Conservation (phyloP, 2,888 invertebrate genomes). For the Nebria brevicollis region DNA sequence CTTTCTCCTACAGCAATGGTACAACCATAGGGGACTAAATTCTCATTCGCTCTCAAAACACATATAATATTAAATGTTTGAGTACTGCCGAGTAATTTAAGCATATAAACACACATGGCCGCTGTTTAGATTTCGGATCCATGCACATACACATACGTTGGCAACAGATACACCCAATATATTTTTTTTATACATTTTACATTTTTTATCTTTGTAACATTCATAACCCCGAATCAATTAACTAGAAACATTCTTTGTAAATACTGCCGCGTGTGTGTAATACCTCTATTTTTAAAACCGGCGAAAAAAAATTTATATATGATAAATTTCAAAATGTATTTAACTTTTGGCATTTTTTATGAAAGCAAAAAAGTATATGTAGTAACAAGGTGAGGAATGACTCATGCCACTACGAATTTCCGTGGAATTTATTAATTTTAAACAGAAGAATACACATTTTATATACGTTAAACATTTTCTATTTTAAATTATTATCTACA, state of each 20-base stretch:
- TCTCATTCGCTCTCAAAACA: too few species aligned
- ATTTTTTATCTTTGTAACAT: neutral
- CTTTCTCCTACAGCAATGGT: too few species aligned
- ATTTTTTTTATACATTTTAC: neutral
- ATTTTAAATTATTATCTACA: too few species aligned
- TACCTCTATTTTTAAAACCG: neutral
- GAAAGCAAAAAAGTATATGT: neutral
- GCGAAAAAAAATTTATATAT: neutral
- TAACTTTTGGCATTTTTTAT: neutral
- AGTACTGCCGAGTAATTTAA: neutral
- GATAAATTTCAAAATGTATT: neutral
- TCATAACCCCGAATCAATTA: neutral
- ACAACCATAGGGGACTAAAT: too few species aligned
- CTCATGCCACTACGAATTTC: neutral
- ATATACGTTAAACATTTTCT: neutral
- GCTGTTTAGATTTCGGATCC: neutral
- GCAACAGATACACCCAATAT: too few species aligned
- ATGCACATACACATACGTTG: neutral
- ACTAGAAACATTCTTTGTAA: neutral
- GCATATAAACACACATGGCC: neutral
- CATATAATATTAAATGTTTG: neutral
- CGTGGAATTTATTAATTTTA: neutral
- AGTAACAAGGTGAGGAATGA: neutral
- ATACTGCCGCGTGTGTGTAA: neutral
- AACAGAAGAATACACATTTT: neutral